These are phyloP conservation scores for Pavo muticus DNA, from an alignment of 2,113 vertebrate species.

Conservation along the genomic window DNA sequence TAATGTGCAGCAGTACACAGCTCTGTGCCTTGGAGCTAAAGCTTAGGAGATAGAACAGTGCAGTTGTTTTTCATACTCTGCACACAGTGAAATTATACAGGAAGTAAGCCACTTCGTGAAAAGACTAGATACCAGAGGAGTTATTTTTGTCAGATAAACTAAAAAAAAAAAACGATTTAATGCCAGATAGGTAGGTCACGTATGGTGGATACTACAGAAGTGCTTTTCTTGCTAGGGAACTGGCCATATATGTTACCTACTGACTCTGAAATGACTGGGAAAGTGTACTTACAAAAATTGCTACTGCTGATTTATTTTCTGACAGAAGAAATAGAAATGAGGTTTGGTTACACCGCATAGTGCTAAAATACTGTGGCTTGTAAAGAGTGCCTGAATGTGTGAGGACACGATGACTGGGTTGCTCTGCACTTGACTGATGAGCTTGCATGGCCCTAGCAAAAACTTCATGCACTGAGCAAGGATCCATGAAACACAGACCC, in stretches of 20 bases:
- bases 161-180: conserved; percentile 15
- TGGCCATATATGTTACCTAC: not conserved
- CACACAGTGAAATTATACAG: conserved; percentile 46
- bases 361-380: not conserved
- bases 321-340: not conserved
- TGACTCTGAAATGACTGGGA: not conserved
- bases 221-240: conserved; percentile 11
- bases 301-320: conserved; percentile 4
- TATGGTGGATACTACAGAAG: not conserved
- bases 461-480: not conserved
- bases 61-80: not conserved
- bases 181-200: not conserved
- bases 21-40: conserved; percentile 46
- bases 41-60: conserved; percentile 11
- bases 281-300: not conserved
- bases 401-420: not conserved
- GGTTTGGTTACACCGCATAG: not conserved
- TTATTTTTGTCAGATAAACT: conserved; percentile 27
- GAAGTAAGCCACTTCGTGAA: conserved; percentile 57
- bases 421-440: conserved; percentile 16
- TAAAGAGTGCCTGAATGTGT: not conserved
- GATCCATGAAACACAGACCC: not conserved
- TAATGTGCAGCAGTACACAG: conserved; percentile 16
- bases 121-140: not conserved
- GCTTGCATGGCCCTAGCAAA: not conserved